A percentile compares a stretch with the other conserved stretches of the same genome.
These are phyloP conservation scores for Hirtodrosophila histrioides DNA, from an alignment of 2,888 invertebrate genomes.

Conservation along the genomic window DNA sequence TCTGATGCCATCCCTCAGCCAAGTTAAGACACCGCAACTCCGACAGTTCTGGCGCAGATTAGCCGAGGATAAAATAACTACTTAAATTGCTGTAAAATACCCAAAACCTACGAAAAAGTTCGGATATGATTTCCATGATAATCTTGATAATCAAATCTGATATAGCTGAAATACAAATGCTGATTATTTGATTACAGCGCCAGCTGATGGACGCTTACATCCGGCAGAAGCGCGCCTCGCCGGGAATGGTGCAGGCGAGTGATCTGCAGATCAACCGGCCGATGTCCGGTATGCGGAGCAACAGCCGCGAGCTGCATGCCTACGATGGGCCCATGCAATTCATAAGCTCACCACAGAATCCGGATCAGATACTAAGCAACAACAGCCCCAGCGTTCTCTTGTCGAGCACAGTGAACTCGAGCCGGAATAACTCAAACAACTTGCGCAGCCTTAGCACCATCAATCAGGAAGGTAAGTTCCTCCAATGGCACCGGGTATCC, in stretches of 20 bases:
- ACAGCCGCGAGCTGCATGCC: conserved; percentile 83
- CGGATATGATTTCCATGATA: no score
- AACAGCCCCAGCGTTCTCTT: conserved; percentile 38
- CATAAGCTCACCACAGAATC: conserved; percentile 92
- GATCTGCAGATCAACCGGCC: conserved; percentile 90
- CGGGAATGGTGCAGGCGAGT: conserved; percentile 94
- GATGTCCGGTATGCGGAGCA: conserved; percentile 90
- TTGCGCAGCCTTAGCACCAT: conserved; percentile 72
- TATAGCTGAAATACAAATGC: no score
- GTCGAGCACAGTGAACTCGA: conserved; percentile 64
- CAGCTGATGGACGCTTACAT: conserved; percentile 95
- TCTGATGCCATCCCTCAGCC: no score
- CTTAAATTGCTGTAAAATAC: no score
- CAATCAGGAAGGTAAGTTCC: conserved; percentile 72
- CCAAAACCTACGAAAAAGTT: no score
- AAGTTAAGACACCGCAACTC: no score
- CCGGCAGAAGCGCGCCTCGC: conserved; percentile 92
- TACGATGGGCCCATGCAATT: conserved; percentile 96
- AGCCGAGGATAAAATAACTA: no score
- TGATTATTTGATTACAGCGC: conserved; percentile 86
- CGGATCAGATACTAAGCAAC: conserved; percentile 88
- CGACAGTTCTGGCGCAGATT: no score
- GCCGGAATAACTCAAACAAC: conserved; percentile 64
- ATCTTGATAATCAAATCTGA: no score
- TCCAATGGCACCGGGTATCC: no score